phyloP scores from a whole-genome alignment of 1,140 invertebrate genomes.

The Conopomorpha cramerella region DNA sequence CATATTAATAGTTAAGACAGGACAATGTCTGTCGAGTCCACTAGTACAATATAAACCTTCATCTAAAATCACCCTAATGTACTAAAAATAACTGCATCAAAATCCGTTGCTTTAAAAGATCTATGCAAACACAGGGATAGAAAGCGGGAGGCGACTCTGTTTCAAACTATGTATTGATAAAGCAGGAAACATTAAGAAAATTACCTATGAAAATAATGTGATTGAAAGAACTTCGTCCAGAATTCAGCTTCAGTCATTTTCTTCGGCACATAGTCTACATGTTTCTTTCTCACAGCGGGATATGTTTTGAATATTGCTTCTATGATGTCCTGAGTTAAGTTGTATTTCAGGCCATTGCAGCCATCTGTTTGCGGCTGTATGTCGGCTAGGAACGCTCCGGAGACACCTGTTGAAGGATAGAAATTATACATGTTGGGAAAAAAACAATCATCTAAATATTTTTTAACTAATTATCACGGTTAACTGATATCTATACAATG shows the following conservation, averaged over 20 bases:
- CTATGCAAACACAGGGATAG: too few relatives aligned
- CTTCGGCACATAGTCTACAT: slow-evolving; percentile 93
- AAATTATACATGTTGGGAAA: slow-evolving; percentile 2
- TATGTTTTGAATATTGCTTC: slow-evolving; percentile 99
- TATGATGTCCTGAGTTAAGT: slow-evolving; percentile 95
- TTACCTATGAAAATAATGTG: slow-evolving; percentile 95
- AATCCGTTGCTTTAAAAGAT: too few relatives aligned
- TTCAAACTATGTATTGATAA: too few relatives aligned
- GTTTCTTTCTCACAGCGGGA: slow-evolving; percentile 96
- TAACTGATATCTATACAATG: too few relatives aligned
- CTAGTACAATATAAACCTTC: too few relatives aligned
- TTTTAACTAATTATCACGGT: neutral
- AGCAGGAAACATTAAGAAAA: too few relatives aligned
- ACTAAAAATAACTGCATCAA: too few relatives aligned
- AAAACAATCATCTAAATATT: neutral
- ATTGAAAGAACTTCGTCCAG: slow-evolving; percentile 99
- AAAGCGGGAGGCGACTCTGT: too few relatives aligned
- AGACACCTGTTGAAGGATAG: slow-evolving; percentile 66
- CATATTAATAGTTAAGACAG: too few relatives aligned
- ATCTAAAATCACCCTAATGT: too few relatives aligned
- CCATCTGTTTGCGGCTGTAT: slow-evolving; percentile 97
- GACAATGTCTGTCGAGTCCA: too few relatives aligned
- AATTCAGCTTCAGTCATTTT: slow-evolving; percentile 96
- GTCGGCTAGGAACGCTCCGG: slow-evolving; percentile 88
- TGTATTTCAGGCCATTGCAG: slow-evolving; percentile 96